Evolutionary conservation across 2,888 invertebrate species (phyloP), one percentile per base, ranked within the genome.

Genomic region (Tuberolachnus salignus): DNA sequence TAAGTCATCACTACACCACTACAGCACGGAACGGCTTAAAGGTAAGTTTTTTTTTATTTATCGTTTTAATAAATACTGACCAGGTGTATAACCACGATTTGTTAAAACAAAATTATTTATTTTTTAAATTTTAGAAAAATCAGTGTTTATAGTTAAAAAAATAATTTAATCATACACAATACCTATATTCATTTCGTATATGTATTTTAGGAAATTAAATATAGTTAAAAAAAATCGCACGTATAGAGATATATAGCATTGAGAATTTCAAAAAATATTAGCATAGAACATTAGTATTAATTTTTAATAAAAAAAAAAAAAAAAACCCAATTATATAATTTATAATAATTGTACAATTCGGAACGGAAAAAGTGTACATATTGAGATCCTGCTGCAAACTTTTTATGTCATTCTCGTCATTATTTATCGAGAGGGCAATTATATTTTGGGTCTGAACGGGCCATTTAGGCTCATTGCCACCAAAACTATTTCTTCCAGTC

Each of bases 11-110:
- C 13, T 1, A 6, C 57, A 19, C 34, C 57, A 19, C 34, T 11
- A n/a, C 61, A 3, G 42, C 8, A 63, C 63, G 42, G 19, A 21
- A 63, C 63, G 19, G 19, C 8, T 19, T 6, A 63, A 63, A 63
- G 63, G 42, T 63, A 63, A 63, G 63, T 44, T 63, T 44, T 42
- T 16, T 19, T 63, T 63, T 19, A 14, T 63, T 44, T 21, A 63
- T 19, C 0, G 1, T 21, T 63, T 14, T 63, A 1, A 42, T 19
- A 8, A 44, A 44, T 13, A 63, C 21, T 19, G 11, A 14, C 13
- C 8, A 19, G 16, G 10, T 16, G 23, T 21, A 63, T 11, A 19
- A 19, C 13, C 19, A 13, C 4, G 0, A 63, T 42, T 34, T n/a
- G 11, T 19, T n/a, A 61, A 34, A 34, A 16, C 1, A 61, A 63